Conservation (phyloP, 2,888 invertebrate species). For the Maniola hyperantus region DNA sequence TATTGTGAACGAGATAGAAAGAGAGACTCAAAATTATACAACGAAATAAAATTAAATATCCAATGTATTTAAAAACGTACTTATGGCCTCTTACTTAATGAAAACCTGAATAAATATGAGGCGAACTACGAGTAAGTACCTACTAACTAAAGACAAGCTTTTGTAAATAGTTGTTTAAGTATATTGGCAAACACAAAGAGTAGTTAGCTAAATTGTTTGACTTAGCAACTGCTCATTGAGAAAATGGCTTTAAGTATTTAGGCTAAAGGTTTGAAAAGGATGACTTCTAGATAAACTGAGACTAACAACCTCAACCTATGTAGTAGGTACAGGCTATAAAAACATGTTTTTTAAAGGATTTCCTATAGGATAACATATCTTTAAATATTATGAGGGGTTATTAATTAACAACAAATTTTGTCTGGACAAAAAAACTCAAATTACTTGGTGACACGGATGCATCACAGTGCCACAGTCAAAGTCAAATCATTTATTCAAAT, state of each 20-base stretch:
- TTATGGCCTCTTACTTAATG: not conserved
- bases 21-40: not conserved
- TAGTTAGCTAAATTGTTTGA: conserved; percentile 19
- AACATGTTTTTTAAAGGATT: too few relatives aligned
- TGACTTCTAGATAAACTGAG: not conserved
- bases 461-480: too few relatives aligned
- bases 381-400: too few relatives aligned
- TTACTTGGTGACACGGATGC: too few relatives aligned
- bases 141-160: conserved; percentile 1
- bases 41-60: not conserved
- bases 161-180: conserved; percentile 9
- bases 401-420: too few relatives aligned
- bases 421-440: too few relatives aligned
- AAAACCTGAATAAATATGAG: conserved; percentile 1
- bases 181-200: conserved; percentile 17
- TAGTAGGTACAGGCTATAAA: too few relatives aligned
- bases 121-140: too few relatives aligned
- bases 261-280: not conserved
- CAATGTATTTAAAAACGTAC: too few relatives aligned
- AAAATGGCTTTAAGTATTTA: not conserved
- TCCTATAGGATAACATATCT: too few relatives aligned
- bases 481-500: too few relatives aligned
- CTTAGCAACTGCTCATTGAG: conserved; percentile 16
- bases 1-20: conserved; percentile 9
- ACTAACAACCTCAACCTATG: too few relatives aligned